Conservation (phyloP, 2,797 vertebrate genomes). For the Nyctalus aviator region DNA sequence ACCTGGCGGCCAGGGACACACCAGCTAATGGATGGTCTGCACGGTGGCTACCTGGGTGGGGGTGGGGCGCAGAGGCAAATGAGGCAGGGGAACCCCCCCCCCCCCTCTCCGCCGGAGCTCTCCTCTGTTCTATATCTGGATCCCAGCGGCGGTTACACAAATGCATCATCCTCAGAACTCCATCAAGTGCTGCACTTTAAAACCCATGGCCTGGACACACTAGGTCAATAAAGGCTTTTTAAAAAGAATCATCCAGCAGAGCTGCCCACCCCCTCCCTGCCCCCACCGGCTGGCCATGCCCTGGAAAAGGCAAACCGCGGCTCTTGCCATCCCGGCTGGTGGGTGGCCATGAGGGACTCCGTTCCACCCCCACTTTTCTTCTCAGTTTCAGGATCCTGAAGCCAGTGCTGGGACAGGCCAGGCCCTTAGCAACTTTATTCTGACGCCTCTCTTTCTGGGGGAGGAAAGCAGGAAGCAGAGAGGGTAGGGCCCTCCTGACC, state of each 20-base stretch:
- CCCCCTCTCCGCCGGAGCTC: not conserved
- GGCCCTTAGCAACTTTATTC: not conserved
- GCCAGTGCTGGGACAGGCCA: not conserved
- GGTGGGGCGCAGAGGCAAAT: not conserved
- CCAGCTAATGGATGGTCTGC: not conserved
- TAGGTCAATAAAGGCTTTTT: not conserved
- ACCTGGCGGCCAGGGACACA: not conserved
- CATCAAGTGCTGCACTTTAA: not conserved
- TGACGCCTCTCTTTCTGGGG: not conserved
- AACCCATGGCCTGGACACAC: not conserved
- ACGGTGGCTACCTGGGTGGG: not conserved
- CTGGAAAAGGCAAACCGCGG: not conserved
- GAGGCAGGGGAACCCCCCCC: not conserved
- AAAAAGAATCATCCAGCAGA: not conserved
- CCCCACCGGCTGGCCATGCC: not conserved
- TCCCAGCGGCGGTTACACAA: not conserved
- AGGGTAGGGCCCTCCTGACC: not conserved
- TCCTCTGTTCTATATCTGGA: not conserved
- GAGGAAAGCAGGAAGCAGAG: not conserved
- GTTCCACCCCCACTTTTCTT: not conserved
- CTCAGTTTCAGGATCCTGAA: not conserved
- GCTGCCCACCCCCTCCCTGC: too few species aligned
- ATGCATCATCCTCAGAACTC: not conserved
- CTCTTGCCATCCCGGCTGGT: not conserved
- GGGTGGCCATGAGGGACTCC: rapidly evolving